Conservation (phyloP, 2,113 vertebrate species). For the Donacobius atricapilla region DNA sequence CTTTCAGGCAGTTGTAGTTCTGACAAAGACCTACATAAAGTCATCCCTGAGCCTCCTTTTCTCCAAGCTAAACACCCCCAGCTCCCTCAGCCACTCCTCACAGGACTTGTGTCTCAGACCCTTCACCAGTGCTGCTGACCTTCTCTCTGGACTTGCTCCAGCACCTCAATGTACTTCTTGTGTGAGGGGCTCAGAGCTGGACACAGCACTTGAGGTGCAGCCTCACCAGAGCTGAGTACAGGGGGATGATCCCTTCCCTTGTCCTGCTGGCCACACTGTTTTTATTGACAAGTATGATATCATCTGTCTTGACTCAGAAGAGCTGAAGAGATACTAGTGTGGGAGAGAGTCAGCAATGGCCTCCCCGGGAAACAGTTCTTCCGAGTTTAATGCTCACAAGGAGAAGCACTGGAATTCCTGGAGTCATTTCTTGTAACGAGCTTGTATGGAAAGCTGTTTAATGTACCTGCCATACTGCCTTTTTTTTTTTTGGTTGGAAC, state of each 20-base stretch:
- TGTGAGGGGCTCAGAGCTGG: neutral
- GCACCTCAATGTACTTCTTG: neutral
- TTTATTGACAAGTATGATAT: neutral
- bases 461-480: neutral
- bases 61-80: neutral
- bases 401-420: neutral
- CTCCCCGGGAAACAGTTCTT: neutral
- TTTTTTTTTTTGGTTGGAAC: neutral
- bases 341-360: neutral
- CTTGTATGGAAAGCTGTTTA: neutral
- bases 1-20: neutral
- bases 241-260: neutral
- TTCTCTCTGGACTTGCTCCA: neutral
- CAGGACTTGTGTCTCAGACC: neutral
- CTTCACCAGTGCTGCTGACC: too few relatives aligned
- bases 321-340: neutral
- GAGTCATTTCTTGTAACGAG: neutral
- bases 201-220: neutral
- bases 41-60: neutral
- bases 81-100: neutral
- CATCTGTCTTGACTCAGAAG: neutral
- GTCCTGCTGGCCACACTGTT: neutral
- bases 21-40: too few relatives aligned
- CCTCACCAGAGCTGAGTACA: neutral
- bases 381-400: accelerated